Evolutionary conservation across 2,888 invertebrate species (phyloP).

Genomic region (Thymelicus sylvestris): DNA sequence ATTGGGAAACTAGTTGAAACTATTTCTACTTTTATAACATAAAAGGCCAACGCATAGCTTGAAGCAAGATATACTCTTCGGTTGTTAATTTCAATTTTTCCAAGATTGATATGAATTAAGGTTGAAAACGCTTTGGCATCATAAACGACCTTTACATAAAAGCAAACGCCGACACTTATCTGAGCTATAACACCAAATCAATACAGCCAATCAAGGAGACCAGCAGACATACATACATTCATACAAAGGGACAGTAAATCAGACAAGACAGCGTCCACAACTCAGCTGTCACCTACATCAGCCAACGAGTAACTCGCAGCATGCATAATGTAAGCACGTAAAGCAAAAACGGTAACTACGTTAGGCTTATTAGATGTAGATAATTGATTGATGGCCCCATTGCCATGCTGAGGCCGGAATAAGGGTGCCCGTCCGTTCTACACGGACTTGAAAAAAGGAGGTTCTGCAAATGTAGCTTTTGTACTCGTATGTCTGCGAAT

Average conservation of each 20-base stretch:
- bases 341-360: conserved; percentile 32
- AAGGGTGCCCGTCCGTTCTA: no score
- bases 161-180: background rate
- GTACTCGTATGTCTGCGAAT: no score
- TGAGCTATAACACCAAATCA: background rate
- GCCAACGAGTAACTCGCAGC: conserved; percentile 13
- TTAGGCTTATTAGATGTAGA: conserved; percentile 25
- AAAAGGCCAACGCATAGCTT: no score
- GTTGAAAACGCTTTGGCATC: no score
- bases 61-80: no score
- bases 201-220: background rate
- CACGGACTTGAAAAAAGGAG: no score
- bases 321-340: conserved; percentile 7
- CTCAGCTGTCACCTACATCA: conserved; percentile 29
- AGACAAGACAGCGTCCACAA: conserved; percentile 7
- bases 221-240: background rate
- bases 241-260: conserved; percentile 24
- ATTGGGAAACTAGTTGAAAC: no score
- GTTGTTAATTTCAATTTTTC: no score
- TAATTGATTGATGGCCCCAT: conserved; percentile 23
- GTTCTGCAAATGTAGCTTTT: no score
- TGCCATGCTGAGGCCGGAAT: background rate
- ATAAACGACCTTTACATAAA: no score
- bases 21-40: no score
- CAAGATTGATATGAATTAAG: no score